phyloP scores from a whole-genome alignment of 1,140 invertebrate species.

The Cotesia glomerata region DNA sequence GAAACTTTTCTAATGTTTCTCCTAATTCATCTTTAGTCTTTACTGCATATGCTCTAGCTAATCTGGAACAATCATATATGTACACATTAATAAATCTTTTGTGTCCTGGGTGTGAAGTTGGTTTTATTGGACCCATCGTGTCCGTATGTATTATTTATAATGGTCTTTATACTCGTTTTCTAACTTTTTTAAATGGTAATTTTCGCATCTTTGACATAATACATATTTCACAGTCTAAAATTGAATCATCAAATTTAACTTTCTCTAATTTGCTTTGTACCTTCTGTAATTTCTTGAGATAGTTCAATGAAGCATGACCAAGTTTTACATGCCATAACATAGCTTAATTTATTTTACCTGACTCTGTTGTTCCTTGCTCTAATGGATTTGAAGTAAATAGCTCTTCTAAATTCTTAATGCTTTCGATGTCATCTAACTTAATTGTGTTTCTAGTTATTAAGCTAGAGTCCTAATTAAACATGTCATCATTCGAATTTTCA shows the following conservation, averaged over 20 bases:
- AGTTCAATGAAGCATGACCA: slow-evolving; percentile 38
- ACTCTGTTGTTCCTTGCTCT: slow-evolving; percentile 8
- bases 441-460: slow-evolving; percentile 18
- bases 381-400: slow-evolving; percentile 20
- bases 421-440: slow-evolving; percentile 29
- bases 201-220: slow-evolving; percentile 37
- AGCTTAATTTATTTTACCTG: slow-evolving; percentile 27
- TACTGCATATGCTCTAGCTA: too few species aligned
- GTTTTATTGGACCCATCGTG: slow-evolving; percentile 33
- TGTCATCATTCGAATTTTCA: too few species aligned
- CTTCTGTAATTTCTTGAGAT: slow-evolving; percentile 37
- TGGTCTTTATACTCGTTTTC: slow-evolving; percentile 26
- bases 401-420: slow-evolving; percentile 21
- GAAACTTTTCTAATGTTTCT: too few species aligned
- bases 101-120: slow-evolving; percentile 13
- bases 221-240: slow-evolving; percentile 37
- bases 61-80: too few species aligned
- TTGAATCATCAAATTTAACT: slow-evolving; percentile 37
- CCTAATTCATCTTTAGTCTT: too few species aligned
- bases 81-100: slow-evolving; percentile 21
- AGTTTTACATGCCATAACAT: slow-evolving; percentile 39
- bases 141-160: slow-evolving; percentile 28
- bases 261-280: slow-evolving; percentile 30
- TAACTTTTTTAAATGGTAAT: slow-evolving; percentile 31
- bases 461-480: slow-evolving; percentile 1